phyloP scores from a whole-genome alignment of 1,140 invertebrate genomes.

The Oreohelix idahoensis region DNA sequence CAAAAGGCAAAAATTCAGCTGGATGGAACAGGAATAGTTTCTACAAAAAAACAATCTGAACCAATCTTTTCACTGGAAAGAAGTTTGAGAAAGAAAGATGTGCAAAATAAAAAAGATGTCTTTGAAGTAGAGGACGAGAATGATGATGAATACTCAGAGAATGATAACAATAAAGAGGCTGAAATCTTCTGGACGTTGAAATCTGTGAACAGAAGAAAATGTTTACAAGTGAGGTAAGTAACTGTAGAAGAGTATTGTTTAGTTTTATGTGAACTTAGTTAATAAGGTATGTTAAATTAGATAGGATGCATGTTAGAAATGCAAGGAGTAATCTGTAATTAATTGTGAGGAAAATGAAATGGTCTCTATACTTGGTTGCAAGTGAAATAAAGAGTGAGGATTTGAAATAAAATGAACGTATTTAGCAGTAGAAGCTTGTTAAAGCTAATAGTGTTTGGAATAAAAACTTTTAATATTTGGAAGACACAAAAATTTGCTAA shows the following conservation, averaged over 20 bases:
- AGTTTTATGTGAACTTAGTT: no score
- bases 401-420: no score
- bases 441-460: no score
- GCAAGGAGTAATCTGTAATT: no score
- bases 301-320: no score
- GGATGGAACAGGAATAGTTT: neutral
- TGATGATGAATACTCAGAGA: slow-evolving; percentile 13
- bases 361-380: no score
- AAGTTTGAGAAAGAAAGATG: neutral
- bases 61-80: slow-evolving; percentile 19
- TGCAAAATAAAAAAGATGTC: slow-evolving; percentile 1
- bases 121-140: slow-evolving; percentile 25
- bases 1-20: neutral
- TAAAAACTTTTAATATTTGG: no score
- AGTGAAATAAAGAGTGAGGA: no score
- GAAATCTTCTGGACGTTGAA: neutral
- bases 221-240: neutral
- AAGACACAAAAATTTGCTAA: no score
- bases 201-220: neutral
- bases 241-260: neutral
- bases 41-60: neutral
- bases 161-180: neutral
- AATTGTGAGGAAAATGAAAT: no score
- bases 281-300: no score
- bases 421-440: no score